phyloP scores from a whole-genome alignment of 2,113 vertebrate species.

The Ptilorrhoa leucosticta region DNA sequence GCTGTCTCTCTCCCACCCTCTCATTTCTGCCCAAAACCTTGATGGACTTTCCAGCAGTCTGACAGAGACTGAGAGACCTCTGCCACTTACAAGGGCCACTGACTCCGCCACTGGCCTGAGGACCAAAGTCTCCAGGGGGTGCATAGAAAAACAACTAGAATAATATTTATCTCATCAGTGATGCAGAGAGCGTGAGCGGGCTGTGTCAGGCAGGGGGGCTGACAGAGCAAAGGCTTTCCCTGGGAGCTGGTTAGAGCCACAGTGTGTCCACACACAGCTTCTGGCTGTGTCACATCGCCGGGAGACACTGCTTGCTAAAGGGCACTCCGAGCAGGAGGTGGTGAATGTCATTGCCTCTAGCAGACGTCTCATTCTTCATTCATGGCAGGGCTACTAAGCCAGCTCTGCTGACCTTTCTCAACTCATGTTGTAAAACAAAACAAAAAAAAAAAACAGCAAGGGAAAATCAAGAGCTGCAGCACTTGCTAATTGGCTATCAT shows the following conservation, averaged over 20 bases:
- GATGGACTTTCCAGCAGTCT: background rate
- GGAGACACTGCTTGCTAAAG: constrained; percentile 20
- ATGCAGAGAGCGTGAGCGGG: background rate
- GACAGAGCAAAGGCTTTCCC: constrained; percentile 4
- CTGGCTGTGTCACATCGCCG: background rate
- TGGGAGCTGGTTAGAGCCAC: background rate
- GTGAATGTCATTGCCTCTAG: constrained; percentile 24
- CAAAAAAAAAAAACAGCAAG: background rate
- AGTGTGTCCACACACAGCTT: background rate
- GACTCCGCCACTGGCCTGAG: background rate
- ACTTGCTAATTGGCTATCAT: constrained; percentile 21
- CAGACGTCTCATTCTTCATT: constrained; percentile 38
- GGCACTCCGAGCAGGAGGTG: background rate
- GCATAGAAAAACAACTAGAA: background rate
- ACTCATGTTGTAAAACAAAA: background rate
- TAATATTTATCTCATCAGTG: constrained; percentile 21
- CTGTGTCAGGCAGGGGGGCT: background rate
- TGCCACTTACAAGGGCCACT: constrained; percentile 42
- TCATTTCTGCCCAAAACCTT: constrained; percentile 4
- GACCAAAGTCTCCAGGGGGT: background rate
- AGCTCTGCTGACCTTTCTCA: constrained; percentile 37
- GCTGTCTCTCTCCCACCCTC: background rate
- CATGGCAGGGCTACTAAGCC: background rate
- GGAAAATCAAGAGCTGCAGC: background rate
- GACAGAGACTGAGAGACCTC: background rate